These are phyloP conservation scores for Manis crassicaudata DNA, from an alignment of 2,797 vertebrate genomes.

Conservation along the genomic window DNA sequence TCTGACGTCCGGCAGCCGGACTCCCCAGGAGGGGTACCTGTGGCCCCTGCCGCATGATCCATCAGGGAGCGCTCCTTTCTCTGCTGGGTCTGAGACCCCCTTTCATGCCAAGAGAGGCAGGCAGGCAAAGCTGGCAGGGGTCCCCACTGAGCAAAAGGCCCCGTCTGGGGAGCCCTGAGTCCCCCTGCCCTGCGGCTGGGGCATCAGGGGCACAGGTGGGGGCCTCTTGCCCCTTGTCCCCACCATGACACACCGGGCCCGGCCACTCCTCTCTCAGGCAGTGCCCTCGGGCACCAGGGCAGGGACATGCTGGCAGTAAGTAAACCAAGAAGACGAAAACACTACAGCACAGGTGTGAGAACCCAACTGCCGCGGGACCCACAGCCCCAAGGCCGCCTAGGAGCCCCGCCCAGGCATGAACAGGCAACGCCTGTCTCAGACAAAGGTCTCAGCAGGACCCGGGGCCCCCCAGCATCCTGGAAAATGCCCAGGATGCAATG, in stretches of 20 bases:
- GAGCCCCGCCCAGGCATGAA: fast-evolving
- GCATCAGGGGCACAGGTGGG: fast-evolving
- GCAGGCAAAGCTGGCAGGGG: not conserved
- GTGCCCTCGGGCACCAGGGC: not conserved
- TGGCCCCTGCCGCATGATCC: not conserved
- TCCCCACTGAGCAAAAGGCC: no score
- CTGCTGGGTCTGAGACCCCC: fast-evolving
- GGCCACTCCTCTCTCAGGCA: not conserved
- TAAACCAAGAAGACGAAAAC: not conserved
- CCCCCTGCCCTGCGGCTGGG: not conserved
- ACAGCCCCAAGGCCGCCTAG: fast-evolving
- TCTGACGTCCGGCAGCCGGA: no score
- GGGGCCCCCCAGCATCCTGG: not conserved
- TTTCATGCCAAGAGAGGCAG: no score
- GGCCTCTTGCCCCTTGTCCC: fast-evolving
- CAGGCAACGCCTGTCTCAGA: fast-evolving
- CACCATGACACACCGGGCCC: fast-evolving
- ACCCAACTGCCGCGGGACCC: fast-evolving
- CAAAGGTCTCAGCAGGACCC: fast-evolving
- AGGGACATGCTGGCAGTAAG: not conserved
- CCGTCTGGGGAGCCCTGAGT: not conserved
- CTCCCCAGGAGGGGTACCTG: no score
- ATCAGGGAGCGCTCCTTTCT: no score
- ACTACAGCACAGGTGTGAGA: fast-evolving
- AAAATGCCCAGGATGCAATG: not conserved